Evolutionary conservation across 2,888 invertebrate genomes (phyloP), one percentile per base, ranked within the genome.

Genomic region (Leucophenga montana): DNA sequence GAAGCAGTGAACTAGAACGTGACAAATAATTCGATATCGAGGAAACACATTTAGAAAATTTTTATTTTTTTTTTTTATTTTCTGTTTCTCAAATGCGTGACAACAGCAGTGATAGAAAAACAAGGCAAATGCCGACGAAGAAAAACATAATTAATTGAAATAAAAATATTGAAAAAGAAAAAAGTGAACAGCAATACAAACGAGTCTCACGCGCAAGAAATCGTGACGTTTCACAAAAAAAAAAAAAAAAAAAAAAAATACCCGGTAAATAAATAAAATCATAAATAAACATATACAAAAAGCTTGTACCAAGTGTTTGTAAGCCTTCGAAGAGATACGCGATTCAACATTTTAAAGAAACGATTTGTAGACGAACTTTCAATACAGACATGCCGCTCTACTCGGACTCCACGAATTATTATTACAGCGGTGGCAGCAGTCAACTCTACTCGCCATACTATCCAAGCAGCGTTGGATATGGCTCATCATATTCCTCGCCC

Each of bases 331-430:
- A 50, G n/a, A 50, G 18, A 14, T 14, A 50, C 72, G 39, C 65
- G 61, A 75, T 70, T 73, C 62, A 27, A 27, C 57, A 50, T 67
- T 31, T 14, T 66, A 57, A 77, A 74, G 27, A 3, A 27, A 27
- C 27, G 27, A 27, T 27, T 27, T 27, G 2, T 27, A 4, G 4
- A 27, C 27, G 27, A 27, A 27, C 27, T 27, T 27, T 1, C 5
- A 56, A 56, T 13, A 78, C 18, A 56, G 69, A 74, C 39, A 93
- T 94, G 93, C 93, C 94, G 80, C 90, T 93, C 73, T 94, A 91
- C 87, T 92, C 92, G 77, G 93, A 94, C 84, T 91, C 92, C 16
- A 74, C 80, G 74, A 91, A 92, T 78, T 90, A 91, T 84, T 87
- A 85, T 68, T 92, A 86, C 72, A 91, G 84, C 86, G 86, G 87